Conservation (phyloP, 2,113 vertebrate genomes). For the Copsychus sechellarum region DNA sequence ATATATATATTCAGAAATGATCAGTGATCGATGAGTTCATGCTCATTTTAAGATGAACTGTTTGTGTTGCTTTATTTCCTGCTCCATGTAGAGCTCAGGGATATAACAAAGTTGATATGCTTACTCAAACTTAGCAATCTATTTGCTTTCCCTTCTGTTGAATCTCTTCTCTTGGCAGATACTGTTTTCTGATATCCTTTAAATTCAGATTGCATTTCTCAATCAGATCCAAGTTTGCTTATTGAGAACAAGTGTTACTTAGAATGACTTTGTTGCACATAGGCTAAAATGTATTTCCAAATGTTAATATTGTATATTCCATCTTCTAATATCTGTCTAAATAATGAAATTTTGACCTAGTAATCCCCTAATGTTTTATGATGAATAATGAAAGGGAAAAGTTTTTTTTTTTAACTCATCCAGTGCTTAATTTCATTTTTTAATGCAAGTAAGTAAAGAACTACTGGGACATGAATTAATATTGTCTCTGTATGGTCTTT, state of each 20-base stretch:
- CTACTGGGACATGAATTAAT: neutral
- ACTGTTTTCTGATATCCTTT: neutral
- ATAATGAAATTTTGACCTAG: neutral
- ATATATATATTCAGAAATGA: neutral
- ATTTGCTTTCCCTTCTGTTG: neutral
- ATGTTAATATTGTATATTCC: neutral
- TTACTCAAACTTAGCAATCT: neutral
- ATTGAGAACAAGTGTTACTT: neutral
- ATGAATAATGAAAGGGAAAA: neutral
- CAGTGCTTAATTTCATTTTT: neutral
- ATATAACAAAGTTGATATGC: neutral
- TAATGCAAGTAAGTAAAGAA: neutral
- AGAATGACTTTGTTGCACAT: neutral
- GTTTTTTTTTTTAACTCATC: neutral
- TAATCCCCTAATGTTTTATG: neutral
- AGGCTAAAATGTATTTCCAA: neutral
- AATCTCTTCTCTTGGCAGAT: neutral
- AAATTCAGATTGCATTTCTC: neutral
- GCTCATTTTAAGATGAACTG: neutral
- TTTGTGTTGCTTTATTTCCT: neutral
- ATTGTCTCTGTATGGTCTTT: neutral
- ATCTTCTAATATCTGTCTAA: neutral
- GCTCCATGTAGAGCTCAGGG: neutral
- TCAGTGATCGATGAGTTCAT: neutral
- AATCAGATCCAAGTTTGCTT: neutral